A percentile compares a stretch with the other conserved stretches of the same genome.
Evolutionary conservation across 1,140 invertebrate genomes (phyloP).

Genomic region (Laupala kohalensis): DNA sequence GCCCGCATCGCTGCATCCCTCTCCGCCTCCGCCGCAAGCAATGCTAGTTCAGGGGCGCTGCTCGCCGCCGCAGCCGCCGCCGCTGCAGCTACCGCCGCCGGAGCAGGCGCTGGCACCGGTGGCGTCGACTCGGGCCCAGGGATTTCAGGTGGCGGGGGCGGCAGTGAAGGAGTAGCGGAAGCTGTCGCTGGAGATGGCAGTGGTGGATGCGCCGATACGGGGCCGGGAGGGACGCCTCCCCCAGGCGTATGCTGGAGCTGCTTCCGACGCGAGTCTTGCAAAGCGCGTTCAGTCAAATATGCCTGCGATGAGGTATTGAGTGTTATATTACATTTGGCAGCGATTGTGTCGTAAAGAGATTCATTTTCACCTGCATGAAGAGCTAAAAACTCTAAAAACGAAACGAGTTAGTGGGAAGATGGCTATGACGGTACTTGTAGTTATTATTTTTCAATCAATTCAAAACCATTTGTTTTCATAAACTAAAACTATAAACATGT

Average conservation of each 20-base stretch:
- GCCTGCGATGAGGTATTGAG: too few species aligned
- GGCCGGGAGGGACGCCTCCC: not conserved
- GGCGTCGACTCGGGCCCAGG: not conserved
- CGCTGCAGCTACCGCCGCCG: constrained; percentile 20
- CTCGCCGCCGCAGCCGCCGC: not conserved
- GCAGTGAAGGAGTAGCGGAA: not conserved
- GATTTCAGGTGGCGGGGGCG: not conserved
- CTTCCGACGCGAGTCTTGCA: constrained; percentile 60
- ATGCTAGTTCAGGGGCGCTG: too few species aligned
- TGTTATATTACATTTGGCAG: too few species aligned
- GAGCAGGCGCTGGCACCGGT: constrained; percentile 18
- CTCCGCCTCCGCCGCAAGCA: constrained; percentile 17
- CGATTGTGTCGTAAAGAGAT: too few species aligned
- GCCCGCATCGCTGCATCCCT: constrained; percentile 34
- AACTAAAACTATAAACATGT: too few species aligned
- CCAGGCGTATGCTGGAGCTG: constrained; percentile 28
- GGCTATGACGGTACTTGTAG: too few species aligned
- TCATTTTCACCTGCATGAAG: too few species aligned
- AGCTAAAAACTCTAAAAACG: too few species aligned
- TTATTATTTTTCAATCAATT: too few species aligned
- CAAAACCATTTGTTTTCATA: too few species aligned
- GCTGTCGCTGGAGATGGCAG: not conserved
- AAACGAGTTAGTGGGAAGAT: too few species aligned
- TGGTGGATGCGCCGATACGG: not conserved
- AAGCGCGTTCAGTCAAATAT: constrained; percentile 60